Base-by-base conservation (phyloP, 2,888 invertebrate genomes). In the Timema podura region DNA sequence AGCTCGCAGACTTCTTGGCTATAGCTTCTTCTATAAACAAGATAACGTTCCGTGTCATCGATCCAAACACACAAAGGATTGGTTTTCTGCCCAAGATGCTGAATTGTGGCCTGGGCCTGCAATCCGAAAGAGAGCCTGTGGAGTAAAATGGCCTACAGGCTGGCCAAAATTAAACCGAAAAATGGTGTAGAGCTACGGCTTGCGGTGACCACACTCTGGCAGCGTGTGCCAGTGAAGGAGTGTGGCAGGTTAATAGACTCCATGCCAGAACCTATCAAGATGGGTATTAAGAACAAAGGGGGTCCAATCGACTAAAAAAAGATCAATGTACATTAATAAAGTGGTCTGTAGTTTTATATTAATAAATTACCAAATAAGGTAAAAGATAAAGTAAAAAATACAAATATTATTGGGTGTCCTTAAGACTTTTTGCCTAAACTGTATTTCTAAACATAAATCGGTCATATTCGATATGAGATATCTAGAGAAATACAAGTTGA, bases 31-130 rank as follows among this genome's bases (percentile, higher is more conserved):
- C 16, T 59, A 61, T 61, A 10, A 61, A 13, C 44, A 61, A 45
- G 61, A 61, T 15, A 61, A 61, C 10, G 16, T 45, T 45, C 61
- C 16, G 45, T 61, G 61, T 45, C 61, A 61, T 45, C 44, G 61
- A 16, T 16, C 61, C 61, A 61, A 44, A 45, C 61, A 61, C 30
- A 61, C 16, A 16, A 61, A 61, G 61, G 44, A 44, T 44, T 44
- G 61, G 61, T 15, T 61, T 61, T 30, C 30, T 44, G 13, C 61
- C 44, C 30, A 61, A 61, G 44, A 61, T 5, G 45, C 45, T 61
- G 44, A 61, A 45, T 45, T 61, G 61, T 13, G 9, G 10, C 61
- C 61, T 30, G 8, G 61, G 61, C 61, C 44, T 61, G 44, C 30
- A 11, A 30, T 45, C 44, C 61, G 9, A 44, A 44, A 30, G 44